Evolutionary conservation across 1,140 invertebrate genomes (phyloP), one percentile per base, ranked within the genome.

Genomic region (Yoshiicerus persimilis): DNA sequence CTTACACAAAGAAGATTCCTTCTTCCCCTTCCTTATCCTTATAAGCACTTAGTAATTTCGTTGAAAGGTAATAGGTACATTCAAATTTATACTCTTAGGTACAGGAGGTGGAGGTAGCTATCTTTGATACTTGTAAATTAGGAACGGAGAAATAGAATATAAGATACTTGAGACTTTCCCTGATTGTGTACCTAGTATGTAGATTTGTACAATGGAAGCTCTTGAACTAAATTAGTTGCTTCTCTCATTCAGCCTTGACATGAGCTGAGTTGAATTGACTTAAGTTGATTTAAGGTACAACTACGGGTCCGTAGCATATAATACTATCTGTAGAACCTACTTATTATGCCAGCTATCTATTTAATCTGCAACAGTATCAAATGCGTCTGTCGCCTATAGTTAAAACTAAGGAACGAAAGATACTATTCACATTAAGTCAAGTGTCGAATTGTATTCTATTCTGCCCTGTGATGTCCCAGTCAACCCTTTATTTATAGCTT

Each of bases 401-500:
- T n/a, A n/a, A n/a, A 56, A 16, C 47, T 56, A 56, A n/a, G n/a
- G n/a, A n/a, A 56, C 47, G 47, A 56, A n/a, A 56, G 47, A 56
- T 56, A n/a, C 47, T 30, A 70, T 70, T 70, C 66, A 70, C 47
- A 56, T 56, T 56, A 70, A 70, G 64, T 70, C 23, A 70, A 30
- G 64, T 70, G 23, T 70, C 23, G 23, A 25, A 70, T 70, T 70
- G 64, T 27, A 70, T 30, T 27, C 64, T 30, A n/a, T 30, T 70
- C 23, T 70, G n/a, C n/a, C n/a, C n/a, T n/a, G n/a, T n/a, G n/a
- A n/a, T n/a, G 75, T 80, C 8, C 16, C 4, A 80, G 75, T 80
- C 75, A 80, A 80, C 20, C 75, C 32, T 80, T 80, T 80, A 80
- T 80, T 80, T 80, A 80, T 80, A 80, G 75, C 75, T 36, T n/a